Conservation (phyloP, 2,888 invertebrate genomes). For the Lithophane leautieri region DNA sequence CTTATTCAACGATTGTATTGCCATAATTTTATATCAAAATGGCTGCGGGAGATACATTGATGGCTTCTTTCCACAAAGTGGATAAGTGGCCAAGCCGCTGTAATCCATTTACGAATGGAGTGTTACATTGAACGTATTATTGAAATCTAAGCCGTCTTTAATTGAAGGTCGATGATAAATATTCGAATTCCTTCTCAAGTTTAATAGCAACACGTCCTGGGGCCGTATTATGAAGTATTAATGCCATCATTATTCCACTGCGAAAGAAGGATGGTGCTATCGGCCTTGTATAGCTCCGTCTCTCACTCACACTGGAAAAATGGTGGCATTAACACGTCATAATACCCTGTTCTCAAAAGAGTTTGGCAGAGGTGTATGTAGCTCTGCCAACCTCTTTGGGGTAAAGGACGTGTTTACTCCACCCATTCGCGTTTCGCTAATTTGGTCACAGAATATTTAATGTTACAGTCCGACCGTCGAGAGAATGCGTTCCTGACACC, state of each 20-base stretch:
- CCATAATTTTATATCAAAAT: slow-evolving; percentile 35
- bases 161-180: slow-evolving; percentile 18
- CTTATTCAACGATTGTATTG: not conserved
- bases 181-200: not conserved
- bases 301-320: too few species aligned
- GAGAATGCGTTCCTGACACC: too few species aligned
- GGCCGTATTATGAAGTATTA: too few species aligned
- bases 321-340: too few species aligned
- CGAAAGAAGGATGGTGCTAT: too few species aligned
- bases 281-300: too few species aligned
- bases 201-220: not conserved
- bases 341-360: not conserved
- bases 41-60: slow-evolving; percentile 30
- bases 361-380: not conserved
- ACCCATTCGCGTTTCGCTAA: not conserved
- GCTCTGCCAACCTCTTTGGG: not conserved
- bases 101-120: slow-evolving; percentile 48
- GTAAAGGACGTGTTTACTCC: not conserved
- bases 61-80: slow-evolving; percentile 59
- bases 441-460: not conserved
- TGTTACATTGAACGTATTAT: slow-evolving; percentile 24
- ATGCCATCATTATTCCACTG: too few species aligned
- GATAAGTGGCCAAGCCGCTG: slow-evolving; percentile 39
- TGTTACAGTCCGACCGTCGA: not conserved
- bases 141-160: slow-evolving; percentile 24